A percentile compares a stretch with the other conserved stretches of the same genome.
phyloP scores from a whole-genome alignment of 2,113 vertebrate genomes.

The Mormyrus iriodes region DNA sequence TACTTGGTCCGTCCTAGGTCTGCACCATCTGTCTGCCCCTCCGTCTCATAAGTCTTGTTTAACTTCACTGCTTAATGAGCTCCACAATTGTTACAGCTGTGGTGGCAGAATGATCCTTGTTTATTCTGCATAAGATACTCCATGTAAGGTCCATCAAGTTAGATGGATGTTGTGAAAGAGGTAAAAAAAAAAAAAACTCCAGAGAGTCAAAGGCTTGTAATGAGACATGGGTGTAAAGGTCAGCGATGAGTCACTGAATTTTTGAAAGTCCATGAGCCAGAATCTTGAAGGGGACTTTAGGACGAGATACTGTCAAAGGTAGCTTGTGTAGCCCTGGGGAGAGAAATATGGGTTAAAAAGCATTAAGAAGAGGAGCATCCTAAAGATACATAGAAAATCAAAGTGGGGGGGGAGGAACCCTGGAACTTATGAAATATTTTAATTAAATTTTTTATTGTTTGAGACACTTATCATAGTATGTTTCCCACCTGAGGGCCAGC shows the following conservation, averaged over 20 bases:
- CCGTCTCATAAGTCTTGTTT: not conserved
- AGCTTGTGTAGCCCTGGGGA: conserved; percentile 78
- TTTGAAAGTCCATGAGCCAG: conserved; percentile 64
- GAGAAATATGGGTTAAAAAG: not conserved
- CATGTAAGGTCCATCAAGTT: conserved; percentile 27
- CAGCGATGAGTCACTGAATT: conserved; percentile 56
- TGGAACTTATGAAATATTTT: not conserved
- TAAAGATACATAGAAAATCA: not conserved
- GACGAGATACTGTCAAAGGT: conserved; percentile 69
- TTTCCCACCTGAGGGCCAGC: not conserved
- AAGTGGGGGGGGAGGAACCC: not conserved
- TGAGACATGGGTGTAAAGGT: conserved; percentile 3
- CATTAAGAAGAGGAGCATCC: not conserved
- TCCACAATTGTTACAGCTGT: not conserved
- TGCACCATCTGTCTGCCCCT: not conserved
- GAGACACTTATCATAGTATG: not conserved
- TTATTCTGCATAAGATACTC: not conserved
- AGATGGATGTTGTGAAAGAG: not conserved
- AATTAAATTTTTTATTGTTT: not conserved
- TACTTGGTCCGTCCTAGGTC: not conserved
- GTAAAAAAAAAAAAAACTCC: not conserved
- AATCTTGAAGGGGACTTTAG: conserved; percentile 57
- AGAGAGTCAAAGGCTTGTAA: conserved; percentile 15
- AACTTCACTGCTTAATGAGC: not conserved
- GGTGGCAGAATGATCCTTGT: not conserved